phyloP scores from a whole-genome alignment of 2,797 vertebrate species.

The Botia almorhae region DNA sequence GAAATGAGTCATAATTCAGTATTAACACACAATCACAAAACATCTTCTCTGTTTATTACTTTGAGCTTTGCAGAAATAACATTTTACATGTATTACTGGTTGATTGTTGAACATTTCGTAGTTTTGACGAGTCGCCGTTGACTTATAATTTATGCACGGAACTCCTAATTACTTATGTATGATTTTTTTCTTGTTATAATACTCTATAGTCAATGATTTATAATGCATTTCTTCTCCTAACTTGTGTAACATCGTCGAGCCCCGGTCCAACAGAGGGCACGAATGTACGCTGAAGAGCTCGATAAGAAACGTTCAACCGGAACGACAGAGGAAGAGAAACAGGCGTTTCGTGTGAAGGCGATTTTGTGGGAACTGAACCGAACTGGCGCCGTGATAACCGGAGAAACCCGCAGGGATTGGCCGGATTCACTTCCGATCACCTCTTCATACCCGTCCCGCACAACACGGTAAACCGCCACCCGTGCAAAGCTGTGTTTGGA shows the following conservation, averaged over 20 bases:
- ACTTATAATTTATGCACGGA: too few species aligned
- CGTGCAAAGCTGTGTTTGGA: slow-evolving; percentile 16
- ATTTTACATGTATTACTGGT: too few species aligned
- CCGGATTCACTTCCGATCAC: not conserved
- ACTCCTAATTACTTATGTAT: too few species aligned
- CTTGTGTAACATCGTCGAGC: not conserved
- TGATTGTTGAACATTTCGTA: too few species aligned
- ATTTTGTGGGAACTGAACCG: slow-evolving; percentile 13
- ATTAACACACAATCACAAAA: too few species aligned
- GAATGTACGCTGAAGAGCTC: not conserved
- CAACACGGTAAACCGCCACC: not conserved
- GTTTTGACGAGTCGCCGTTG: too few species aligned
- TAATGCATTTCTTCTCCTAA: not conserved
- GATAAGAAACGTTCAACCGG: slow-evolving; percentile 28
- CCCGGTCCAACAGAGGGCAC: slow-evolving; percentile 46
- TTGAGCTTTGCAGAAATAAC: too few species aligned
- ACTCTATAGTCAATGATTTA: too few species aligned
- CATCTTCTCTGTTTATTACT: too few species aligned
- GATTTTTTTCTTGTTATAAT: too few species aligned
- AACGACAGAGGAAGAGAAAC: slow-evolving; percentile 35
- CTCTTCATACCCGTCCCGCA: not conserved
- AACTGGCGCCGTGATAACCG: slow-evolving; percentile 5
- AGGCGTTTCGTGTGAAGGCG: slow-evolving; percentile 29
- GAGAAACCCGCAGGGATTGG: not conserved
- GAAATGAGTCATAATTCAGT: too few species aligned